Conservation (phyloP, 2,888 invertebrate species). For the Morpho achilles region DNA sequence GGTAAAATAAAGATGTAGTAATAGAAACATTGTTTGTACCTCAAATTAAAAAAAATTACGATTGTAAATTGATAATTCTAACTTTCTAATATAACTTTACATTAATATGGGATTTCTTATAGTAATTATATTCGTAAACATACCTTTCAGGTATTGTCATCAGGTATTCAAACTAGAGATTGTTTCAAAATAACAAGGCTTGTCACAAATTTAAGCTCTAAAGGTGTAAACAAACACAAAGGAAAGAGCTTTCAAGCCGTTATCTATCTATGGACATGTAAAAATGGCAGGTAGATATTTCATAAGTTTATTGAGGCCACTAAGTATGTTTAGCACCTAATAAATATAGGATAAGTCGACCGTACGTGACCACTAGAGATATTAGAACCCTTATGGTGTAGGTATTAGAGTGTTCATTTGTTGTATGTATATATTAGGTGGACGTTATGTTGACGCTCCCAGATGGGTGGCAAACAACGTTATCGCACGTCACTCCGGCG, state of each 20-base stretch:
- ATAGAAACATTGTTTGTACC: too few relatives aligned
- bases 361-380: neutral
- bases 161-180: too few relatives aligned
- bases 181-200: too few relatives aligned
- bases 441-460: slow-evolving; percentile 16
- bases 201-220: too few relatives aligned
- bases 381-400: slow-evolving; percentile 1
- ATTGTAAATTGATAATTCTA: too few relatives aligned
- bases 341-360: slow-evolving; percentile 1
- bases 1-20: too few relatives aligned
- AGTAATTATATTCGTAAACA: too few relatives aligned
- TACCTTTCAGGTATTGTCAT: too few relatives aligned
- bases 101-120: too few relatives aligned
- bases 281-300: neutral
- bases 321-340: slow-evolving; percentile 1
- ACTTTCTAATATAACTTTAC: too few relatives aligned
- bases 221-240: neutral
- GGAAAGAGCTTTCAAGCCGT: neutral
- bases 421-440: slow-evolving; percentile 1
- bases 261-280: neutral
- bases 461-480: slow-evolving; percentile 41
- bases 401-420: slow-evolving; percentile 2
- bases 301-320: neutral
- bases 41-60: too few relatives aligned
- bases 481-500: slow-evolving; percentile 35